These are phyloP conservation scores for Triplophysa dalaica DNA, from an alignment of 2,113 vertebrate genomes.

Conservation along the genomic window DNA sequence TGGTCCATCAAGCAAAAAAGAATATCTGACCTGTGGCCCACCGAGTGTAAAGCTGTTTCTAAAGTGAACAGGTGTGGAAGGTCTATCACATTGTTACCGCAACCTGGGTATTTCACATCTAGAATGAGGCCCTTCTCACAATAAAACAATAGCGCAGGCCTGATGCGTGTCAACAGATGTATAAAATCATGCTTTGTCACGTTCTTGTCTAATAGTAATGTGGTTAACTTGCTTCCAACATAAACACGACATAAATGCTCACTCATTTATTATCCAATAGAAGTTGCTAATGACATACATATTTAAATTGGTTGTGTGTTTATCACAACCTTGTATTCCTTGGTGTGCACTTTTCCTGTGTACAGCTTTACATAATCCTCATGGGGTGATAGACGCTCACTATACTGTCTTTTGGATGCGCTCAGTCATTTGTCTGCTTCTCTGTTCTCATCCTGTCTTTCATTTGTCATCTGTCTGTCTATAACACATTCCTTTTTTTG, in stretches of 20 bases:
- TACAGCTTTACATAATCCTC: slow-evolving; percentile 11
- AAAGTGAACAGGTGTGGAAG: not conserved
- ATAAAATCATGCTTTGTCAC: not conserved
- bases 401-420: slow-evolving; percentile 21
- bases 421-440: slow-evolving; percentile 8
- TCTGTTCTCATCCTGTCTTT: not conserved
- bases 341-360: slow-evolving; percentile 6
- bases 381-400: slow-evolving; percentile 1
- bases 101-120: slow-evolving; percentile 14
- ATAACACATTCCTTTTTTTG: slow-evolving; percentile 5
- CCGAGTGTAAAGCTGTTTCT: not conserved
- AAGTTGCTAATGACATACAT: slow-evolving; percentile 8
- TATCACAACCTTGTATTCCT: slow-evolving; percentile 20
- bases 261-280: not conserved
- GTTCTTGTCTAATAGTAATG: not conserved
- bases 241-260: not conserved
- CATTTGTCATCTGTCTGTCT: slow-evolving; percentile 1
- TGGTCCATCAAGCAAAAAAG: not conserved
- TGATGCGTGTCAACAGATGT: not conserved
- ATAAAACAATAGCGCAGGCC: too few species aligned
- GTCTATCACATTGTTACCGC: not conserved
- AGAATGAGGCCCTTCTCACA: too few species aligned
- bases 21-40: not conserved
- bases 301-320: slow-evolving; percentile 15
- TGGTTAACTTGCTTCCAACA: not conserved